A percentile compares a stretch with the other conserved stretches of the same genome.
phyloP scores from a whole-genome alignment of 1,140 invertebrate genomes.

The Lanistes nyassanus region DNA sequence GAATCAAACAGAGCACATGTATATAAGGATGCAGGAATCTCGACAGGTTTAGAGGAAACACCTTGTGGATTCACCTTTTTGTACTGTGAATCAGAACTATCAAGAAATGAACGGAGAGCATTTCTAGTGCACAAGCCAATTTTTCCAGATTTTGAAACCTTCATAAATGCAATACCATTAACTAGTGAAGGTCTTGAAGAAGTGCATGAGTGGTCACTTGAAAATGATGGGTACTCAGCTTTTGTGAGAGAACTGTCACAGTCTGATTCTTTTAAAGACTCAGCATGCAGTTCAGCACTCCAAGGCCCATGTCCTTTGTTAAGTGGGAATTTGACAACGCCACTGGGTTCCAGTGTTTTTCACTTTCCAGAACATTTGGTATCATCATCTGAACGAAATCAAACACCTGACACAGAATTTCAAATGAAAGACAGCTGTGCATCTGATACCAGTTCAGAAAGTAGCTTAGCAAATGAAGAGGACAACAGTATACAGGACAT shows the following conservation, averaged over 20 bases:
- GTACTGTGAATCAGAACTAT: slow-evolving; percentile 1
- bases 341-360: too few species aligned
- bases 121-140: slow-evolving; percentile 12
- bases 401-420: too few species aligned
- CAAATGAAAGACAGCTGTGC: too few species aligned
- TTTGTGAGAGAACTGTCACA: slow-evolving; percentile 8
- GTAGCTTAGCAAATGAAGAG: too few species aligned
- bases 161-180: slow-evolving; percentile 4
- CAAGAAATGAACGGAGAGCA: slow-evolving; percentile 4
- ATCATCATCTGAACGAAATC: too few species aligned
- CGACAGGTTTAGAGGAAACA: not conserved
- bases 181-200: slow-evolving; percentile 3
- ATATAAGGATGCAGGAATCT: slow-evolving; percentile 2
- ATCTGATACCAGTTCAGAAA: too few species aligned
- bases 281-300: too few species aligned
- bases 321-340: too few species aligned
- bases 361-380: too few species aligned
- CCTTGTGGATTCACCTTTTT: slow-evolving; percentile 8
- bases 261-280: not conserved
- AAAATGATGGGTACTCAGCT: slow-evolving; percentile 5
- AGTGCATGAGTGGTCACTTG: not conserved
- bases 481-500: too few species aligned
- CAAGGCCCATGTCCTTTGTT: too few species aligned
- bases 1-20: too few species aligned
- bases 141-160: slow-evolving; percentile 11